Percentiles rank a stretch among this genome's conserved stretches.
Evolutionary conservation across 2,797 vertebrate species (phyloP).

Genomic region (Scolopax rusticola): DNA sequence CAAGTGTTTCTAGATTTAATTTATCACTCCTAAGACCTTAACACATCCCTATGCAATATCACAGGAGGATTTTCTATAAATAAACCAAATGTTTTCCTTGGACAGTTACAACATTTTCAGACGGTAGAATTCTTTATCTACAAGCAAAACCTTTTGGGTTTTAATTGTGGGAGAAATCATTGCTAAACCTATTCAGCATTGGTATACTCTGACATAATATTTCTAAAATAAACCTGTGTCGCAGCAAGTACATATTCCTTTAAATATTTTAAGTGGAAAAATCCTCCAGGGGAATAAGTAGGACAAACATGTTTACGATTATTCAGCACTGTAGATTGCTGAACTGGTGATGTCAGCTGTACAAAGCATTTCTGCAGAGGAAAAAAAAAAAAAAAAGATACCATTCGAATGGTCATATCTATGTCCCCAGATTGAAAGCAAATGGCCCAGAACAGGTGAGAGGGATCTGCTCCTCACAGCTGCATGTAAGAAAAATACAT

Average conservation of each 20-base stretch:
- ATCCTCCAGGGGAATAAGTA: slow-evolving; percentile 52
- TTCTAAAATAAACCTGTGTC: background rate
- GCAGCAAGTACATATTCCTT: slow-evolving; percentile 2
- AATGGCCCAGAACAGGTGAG: background rate
- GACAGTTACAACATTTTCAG: background rate
- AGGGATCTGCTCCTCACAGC: background rate
- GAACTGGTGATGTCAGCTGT: slow-evolving; percentile 22
- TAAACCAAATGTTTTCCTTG: background rate
- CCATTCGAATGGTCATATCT: background rate
- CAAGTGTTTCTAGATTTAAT: background rate
- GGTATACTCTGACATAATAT: background rate
- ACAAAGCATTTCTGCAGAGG: background rate
- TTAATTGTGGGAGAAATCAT: background rate
- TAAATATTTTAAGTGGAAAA: slow-evolving; percentile 48
- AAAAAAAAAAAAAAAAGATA: background rate
- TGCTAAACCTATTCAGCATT: background rate
- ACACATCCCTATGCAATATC: rapidly evolving
- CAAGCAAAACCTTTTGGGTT: background rate
- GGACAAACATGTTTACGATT: slow-evolving; percentile 66
- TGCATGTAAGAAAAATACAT: background rate
- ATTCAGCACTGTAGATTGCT: slow-evolving; percentile 39
- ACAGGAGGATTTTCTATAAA: background rate
- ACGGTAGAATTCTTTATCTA: background rate
- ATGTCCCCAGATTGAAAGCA: background rate
- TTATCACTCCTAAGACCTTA: background rate